Base-by-base conservation (phyloP, 1,140 invertebrate genomes). In the Pseudomyrmex sp. region DNA sequence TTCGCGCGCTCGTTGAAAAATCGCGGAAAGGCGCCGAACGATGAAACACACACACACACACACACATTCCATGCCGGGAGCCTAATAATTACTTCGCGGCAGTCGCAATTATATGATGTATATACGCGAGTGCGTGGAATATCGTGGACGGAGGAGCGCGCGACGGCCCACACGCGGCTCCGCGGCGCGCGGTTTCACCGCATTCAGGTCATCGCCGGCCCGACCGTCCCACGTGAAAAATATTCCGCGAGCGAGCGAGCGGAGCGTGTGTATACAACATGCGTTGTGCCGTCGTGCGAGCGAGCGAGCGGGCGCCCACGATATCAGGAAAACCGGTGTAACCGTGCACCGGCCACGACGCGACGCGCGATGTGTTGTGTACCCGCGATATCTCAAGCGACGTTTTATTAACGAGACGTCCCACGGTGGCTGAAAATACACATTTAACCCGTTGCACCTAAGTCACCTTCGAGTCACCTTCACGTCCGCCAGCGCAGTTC, bases 131-230 rank as follows among this genome's bases (percentile, higher is more conserved):
- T 79, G 88, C 80, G 83, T 85, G 83, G 79, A 88, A 83, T 52
- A 52, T 77, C 73, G 68, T 7, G 46, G 23, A 58, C 20, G 83
- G 46, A 62, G 12, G 56, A 18, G 65, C 80, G 18, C 62, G 56
- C 46, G 50, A 56, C 62, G 85, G 76, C 68, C 72, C 44, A 69
- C 68, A 23, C 23, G 35, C 73, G 69, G 35, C 83, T 88, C 87
- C 80, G 84, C 85, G 77, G n/a, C 48, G 20, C 61, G n/a, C 48
- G 15, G 26, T 80, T 90, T 90, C 82, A 73, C 86, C 83, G 86
- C 86, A 90, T 90, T 87, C 89, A 66, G 89, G 89, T 90, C 89
- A 90, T 87, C 89, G 18, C 13, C 79, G 85, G 68, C 56, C 59
- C 44, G 65, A 80, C 59, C 84, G 50, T 73, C 89, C 89, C 65